Base-by-base conservation (phyloP, 2,113 vertebrate species). In the Haplochromis burtoni region DNA sequence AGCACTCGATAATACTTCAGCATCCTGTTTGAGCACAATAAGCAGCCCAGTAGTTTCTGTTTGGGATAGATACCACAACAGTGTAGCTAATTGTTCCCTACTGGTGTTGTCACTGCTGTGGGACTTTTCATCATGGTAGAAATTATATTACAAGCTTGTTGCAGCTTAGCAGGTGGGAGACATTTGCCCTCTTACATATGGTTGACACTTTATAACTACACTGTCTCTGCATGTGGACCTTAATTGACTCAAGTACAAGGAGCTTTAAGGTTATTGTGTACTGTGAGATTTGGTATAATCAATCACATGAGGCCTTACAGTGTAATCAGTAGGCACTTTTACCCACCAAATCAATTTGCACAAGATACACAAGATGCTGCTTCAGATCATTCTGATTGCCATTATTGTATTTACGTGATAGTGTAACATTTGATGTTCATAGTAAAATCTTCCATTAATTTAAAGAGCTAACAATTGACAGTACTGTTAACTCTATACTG, bases 391-490 rank as follows among this genome's bases (percentile, higher is more conserved):
- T 47, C 21, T 82, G 51, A 55, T 33, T 80, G 83, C 59, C 42
- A 17, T 81, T 78, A 57, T 45, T 59, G 16, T 31, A 51, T 83
- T 88, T 87, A 88, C 78, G 47, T 53, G 55, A 79, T n/a, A 7
- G 33, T 82, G 68, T 86, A 87, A 83, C 57, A 59, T 87, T 80
- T 88, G 38, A 87, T 87, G 83, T 57, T 33, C 47, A 19, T 31
- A 29, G 29, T 92, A 86, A 92, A 88, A 63, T 53, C 33, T 53
- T 40, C 63, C 82, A 82, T 88, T 88, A 87, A 84, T 86, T 91
- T 88, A 79, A 90, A 88, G 31, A 8, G 81, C 35, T 63, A 54
- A 71, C 54, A 83, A 82, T 80, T 83, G 66, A 80, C 42, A 68
- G 35, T 45, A 57, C 59, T 71, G 54, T 86, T 51, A 51, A 78